Conservation (phyloP, 30 jellyfish, hydroid and myxozoan genomes). For the Aurelia aurita complex sp. Pacific region DNA sequence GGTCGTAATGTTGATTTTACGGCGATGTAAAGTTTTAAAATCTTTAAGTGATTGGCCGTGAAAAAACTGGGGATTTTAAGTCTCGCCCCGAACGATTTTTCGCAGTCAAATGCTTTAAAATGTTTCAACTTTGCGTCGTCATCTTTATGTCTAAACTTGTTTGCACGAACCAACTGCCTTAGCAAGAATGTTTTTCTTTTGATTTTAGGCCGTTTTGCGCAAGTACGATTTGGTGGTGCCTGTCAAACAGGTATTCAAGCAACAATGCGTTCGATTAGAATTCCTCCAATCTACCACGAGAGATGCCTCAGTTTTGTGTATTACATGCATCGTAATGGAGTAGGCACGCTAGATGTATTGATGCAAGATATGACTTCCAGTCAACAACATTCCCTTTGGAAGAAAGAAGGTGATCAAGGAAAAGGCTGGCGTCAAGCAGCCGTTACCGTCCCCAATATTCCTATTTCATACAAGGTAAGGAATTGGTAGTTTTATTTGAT, state of each 20-base stretch:
- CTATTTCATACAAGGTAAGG: conserved; percentile 34
- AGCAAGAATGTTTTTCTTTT: background rate
- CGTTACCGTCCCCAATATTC: conserved; percentile 9
- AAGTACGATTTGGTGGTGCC: conserved; percentile 38
- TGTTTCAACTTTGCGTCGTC: no score
- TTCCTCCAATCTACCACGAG: conserved; percentile 41
- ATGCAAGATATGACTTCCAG: conserved; percentile 31
- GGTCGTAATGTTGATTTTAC: no score
- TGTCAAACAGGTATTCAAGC: conserved; percentile 52
- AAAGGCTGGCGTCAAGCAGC: conserved; percentile 59
- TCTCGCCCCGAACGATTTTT: no score
- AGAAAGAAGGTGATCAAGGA: conserved; percentile 38
- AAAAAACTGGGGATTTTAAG: no score
- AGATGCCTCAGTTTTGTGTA: conserved; percentile 51
- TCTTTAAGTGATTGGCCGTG: no score
- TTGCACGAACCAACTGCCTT: no score
- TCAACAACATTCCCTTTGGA: conserved; percentile 28
- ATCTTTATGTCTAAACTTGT: no score
- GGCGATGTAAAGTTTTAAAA: no score
- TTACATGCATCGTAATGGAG: conserved; percentile 38
- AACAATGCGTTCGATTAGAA: conserved; percentile 16
- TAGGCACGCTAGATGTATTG: conserved; percentile 34
- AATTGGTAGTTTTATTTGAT: no score
- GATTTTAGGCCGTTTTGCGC: conserved; percentile 56
- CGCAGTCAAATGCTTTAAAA: no score